A percentile compares a stretch with the other conserved stretches of the same genome.
These are phyloP conservation scores for Caenorhabditis angaria DNA, from an alignment of 2,888 invertebrate genomes.

Conservation along the genomic window DNA sequence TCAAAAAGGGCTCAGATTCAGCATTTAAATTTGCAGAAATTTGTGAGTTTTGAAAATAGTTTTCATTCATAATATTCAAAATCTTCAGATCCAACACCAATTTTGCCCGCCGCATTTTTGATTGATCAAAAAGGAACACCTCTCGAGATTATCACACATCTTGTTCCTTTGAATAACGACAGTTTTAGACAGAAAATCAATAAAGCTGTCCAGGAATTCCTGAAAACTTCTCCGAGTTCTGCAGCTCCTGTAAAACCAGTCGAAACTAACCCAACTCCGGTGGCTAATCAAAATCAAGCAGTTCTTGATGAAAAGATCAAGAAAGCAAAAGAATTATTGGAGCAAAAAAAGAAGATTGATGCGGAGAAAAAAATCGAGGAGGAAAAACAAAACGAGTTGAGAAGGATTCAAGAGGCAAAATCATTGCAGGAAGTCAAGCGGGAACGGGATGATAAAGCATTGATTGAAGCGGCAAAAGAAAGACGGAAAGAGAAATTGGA, in stretches of 20 bases:
- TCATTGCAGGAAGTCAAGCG: slow-evolving; percentile 33
- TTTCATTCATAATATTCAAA: neutral
- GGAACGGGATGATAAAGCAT: slow-evolving; percentile 46
- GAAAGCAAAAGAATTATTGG: slow-evolving; percentile 45
- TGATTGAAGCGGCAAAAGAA: slow-evolving; percentile 49
- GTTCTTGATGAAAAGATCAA: slow-evolving; percentile 35
- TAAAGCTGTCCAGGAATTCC: slow-evolving; percentile 18
- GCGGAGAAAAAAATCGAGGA: slow-evolving; percentile 35
- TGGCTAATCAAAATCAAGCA: slow-evolving; percentile 9
- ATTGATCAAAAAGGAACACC: slow-evolving; percentile 47
- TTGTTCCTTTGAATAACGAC: slow-evolving; percentile 28
- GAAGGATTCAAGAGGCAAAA: slow-evolving; percentile 27
- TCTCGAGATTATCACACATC: slow-evolving; percentile 38
- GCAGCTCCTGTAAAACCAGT: neutral
- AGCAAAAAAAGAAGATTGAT: slow-evolving; percentile 39
- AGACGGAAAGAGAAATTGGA: slow-evolving; percentile 48
- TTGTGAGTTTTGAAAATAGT: slow-evolving; percentile 33
- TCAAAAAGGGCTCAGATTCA: slow-evolving; percentile 28
- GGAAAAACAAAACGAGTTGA: slow-evolving; percentile 41
- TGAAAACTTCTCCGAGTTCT: slow-evolving; percentile 13
- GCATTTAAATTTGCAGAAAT: slow-evolving; percentile 43
- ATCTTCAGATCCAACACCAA: slow-evolving; percentile 46
- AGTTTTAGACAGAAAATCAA: slow-evolving; percentile 24
- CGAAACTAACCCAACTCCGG: neutral
- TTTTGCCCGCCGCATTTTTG: slow-evolving; percentile 46